Base-by-base conservation (phyloP, 2,888 invertebrate species). In the Amphimallon solstitiale region DNA sequence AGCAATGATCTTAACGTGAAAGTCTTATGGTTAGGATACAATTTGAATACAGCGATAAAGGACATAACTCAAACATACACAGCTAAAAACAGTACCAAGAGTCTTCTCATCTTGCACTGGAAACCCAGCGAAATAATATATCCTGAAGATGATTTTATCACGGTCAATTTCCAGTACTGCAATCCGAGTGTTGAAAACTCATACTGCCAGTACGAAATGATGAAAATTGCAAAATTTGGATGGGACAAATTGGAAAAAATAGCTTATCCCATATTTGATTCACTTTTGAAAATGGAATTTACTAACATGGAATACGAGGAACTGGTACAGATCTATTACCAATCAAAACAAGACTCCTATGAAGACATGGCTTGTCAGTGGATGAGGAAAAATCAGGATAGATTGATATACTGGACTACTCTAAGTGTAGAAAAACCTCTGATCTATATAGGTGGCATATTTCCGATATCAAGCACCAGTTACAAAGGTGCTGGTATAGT, bases 21-120 rank as follows among this genome's bases (percentile, higher is more conserved):
- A 75, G 88, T 93, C 0, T 83, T 88, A 3, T 93, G 91, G 91
- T 80, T 93, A 10, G 92, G 91, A 0, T 78, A 84, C 0, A 82
- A 88, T 69, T 82, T 92, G 48, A 80, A 79, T 62, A 68, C 78
- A 3, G 82, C 82, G 0, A 76, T 84, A 0, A 75, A 79, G 10
- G 71, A 75, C 7, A 71, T 88, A n/a, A 80, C 78, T 15, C 71
- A 76, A 1, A 73, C 75, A 35, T 82, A 83, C 65, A 60, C 68
- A 29, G 54, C 71, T 6, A 60, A 70, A 23, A 69, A 73, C 14
- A 56, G 70, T 7, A 68, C 71, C 60, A 78, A 82, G 68, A 86
- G 87, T 7, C 75, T 88, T 15, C 78, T 91, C 15, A 85, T 92
- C 63, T 83, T 92, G 68, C 86, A 87, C 74, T 90, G 90, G 88